These are phyloP conservation scores for Holothuria scabra DNA, from an alignment of 53 echinoderm and acorn worm genomes.

Conservation along the genomic window DNA sequence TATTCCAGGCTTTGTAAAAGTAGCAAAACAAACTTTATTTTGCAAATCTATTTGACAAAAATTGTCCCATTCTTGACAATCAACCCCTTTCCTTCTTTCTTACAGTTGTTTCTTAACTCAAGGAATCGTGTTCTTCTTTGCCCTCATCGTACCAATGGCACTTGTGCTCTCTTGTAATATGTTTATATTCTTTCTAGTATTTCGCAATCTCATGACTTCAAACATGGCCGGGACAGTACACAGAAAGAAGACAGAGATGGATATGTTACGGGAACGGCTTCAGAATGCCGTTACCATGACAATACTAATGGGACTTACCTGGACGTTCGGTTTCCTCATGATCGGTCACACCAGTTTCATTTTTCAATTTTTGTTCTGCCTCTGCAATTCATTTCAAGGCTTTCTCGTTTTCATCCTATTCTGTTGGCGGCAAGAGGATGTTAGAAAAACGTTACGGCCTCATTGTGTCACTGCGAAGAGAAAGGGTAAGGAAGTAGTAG, in stretches of 20 bases:
- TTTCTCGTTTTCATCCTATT: conserved; percentile 83
- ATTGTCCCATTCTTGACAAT: too few species aligned
- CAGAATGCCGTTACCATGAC: conserved; percentile 91
- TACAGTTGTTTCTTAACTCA: conserved; percentile 81
- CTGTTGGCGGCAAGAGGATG: conserved; percentile 82
- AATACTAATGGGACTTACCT: conserved; percentile 82
- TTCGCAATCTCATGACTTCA: conserved; percentile 68
- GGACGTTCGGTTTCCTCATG: conserved; percentile 87
- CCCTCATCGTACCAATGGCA: conserved; percentile 71
- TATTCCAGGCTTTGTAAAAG: too few species aligned
- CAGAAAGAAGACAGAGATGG: conserved; percentile 63
- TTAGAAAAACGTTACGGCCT: conserved; percentile 55
- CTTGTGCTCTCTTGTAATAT: conserved; percentile 73
- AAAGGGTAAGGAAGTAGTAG: conserved; percentile 39
- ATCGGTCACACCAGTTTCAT: conserved; percentile 62
- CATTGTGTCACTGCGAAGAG: conserved; percentile 32
- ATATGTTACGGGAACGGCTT: conserved; percentile 47
- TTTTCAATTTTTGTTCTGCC: conserved; percentile 87
- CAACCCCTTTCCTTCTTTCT: not conserved
- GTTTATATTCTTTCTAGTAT: conserved; percentile 73
- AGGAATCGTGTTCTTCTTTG: conserved; percentile 79
- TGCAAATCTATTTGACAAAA: too few species aligned
- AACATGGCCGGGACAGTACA: conserved; percentile 66
- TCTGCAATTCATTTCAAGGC: conserved; percentile 88
- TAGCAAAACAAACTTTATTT: too few species aligned